These are phyloP conservation scores for Drosophila athabasca DNA, from an alignment of 1,140 invertebrate species.

Conservation along the genomic window DNA sequence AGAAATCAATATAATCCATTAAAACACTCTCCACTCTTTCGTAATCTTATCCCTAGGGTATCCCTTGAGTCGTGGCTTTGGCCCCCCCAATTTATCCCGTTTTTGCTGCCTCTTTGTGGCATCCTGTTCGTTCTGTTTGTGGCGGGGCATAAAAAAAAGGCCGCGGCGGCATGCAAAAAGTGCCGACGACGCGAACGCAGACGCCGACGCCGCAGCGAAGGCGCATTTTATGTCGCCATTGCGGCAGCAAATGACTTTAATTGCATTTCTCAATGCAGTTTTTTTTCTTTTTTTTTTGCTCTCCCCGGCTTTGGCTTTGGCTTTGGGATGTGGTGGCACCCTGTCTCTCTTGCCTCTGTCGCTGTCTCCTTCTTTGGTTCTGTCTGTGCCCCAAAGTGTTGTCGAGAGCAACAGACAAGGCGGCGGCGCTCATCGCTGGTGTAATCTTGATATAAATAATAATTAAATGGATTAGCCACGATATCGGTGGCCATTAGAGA, in stretches of 20 bases:
- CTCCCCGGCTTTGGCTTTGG: conserved; percentile 2
- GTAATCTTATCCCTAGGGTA: conserved; percentile 15
- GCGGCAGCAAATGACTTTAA: conserved; percentile 81
- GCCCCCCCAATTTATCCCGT: background rate
- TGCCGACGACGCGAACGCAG: conserved; percentile 63
- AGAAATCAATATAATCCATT: too few relatives aligned
- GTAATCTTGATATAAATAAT: conserved; percentile 79
- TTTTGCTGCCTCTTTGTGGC: conserved; percentile 47
- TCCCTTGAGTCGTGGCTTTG: conserved; percentile 7
- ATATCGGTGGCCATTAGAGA: conserved; percentile 56
- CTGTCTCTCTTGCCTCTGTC: background rate
- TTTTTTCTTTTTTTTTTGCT: conserved; percentile 65
- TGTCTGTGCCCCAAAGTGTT: conserved; percentile 1
- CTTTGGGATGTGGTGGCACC: too few relatives aligned
- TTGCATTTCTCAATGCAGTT: conserved; percentile 79
- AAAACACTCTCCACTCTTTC: too few relatives aligned
- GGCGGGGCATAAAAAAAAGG: conserved; percentile 71
- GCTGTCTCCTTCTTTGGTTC: conserved; percentile 3
- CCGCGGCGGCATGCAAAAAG: conserved; percentile 79
- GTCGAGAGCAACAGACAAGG: conserved; percentile 57
- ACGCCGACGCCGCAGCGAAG: conserved; percentile 69
- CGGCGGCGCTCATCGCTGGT: conserved; percentile 57
- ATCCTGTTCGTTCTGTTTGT: conserved; percentile 72
- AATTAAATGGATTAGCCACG: conserved; percentile 78
- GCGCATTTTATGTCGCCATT: conserved; percentile 79